Percentiles rank a stretch among this genome's conserved stretches.
Evolutionary conservation across 2,797 vertebrate genomes (phyloP).

Genomic region (Sebastiscus tertius): DNA sequence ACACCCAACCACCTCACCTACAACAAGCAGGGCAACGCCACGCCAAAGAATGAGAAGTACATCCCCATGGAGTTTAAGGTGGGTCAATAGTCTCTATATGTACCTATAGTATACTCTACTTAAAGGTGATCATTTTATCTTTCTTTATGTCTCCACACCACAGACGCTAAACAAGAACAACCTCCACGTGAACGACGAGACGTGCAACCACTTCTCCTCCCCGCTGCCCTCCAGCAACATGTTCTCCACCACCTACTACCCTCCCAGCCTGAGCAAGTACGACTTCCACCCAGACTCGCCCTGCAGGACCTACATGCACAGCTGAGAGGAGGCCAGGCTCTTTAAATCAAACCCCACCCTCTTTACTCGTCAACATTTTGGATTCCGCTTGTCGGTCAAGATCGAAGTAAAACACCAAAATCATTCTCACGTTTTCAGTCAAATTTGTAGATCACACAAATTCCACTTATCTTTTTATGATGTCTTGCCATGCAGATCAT

Average conservation of each 20-base stretch:
- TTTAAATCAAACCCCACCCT: too few relatives aligned
- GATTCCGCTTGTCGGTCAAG: background rate
- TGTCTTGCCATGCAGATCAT: background rate
- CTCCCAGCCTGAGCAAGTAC: constrained; percentile 91
- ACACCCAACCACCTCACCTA: constrained; percentile 95
- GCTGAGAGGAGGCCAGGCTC: constrained; percentile 81
- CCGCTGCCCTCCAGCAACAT: constrained; percentile 91
- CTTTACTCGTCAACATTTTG: background rate
- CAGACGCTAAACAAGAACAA: constrained; percentile 98
- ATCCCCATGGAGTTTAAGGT: constrained; percentile 99
- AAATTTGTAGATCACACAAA: background rate
- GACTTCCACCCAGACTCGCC: constrained; percentile 92
- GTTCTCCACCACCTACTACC: constrained; percentile 96
- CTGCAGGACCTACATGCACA: constrained; percentile 95
- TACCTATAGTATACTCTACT: background rate
- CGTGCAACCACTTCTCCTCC: constrained; percentile 93
- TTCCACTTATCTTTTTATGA: background rate
- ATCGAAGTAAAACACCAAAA: constrained; percentile 11
- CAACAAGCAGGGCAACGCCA: constrained; percentile 88
- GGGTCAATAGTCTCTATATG: background rate
- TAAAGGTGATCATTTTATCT: background rate
- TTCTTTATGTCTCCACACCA: background rate
- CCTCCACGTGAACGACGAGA: constrained; percentile 90
- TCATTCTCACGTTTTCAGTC: background rate
- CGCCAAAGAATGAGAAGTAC: constrained; percentile 96